A percentile compares a stretch with the other conserved stretches of the same genome.
Evolutionary conservation across 2,888 invertebrate species (phyloP).

Genomic region (Apoda limacodes): DNA sequence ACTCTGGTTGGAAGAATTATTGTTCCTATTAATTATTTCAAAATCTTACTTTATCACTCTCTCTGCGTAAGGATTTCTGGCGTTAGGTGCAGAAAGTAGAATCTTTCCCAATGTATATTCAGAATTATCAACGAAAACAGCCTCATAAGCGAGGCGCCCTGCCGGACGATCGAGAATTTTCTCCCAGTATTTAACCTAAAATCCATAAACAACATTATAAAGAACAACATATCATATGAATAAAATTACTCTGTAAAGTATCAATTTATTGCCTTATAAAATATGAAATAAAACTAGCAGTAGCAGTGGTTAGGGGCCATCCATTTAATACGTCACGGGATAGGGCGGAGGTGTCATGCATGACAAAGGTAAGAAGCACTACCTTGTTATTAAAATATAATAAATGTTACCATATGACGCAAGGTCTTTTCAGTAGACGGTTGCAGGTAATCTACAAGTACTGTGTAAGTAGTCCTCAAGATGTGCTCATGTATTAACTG

Average conservation of each 20-base stretch:
- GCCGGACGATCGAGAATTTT: slow-evolving; percentile 84
- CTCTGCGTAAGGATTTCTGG: slow-evolving; percentile 80
- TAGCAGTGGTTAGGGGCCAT: too few species aligned
- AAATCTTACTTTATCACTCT: slow-evolving; percentile 74
- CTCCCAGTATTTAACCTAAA: slow-evolving; percentile 87
- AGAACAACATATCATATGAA: too few species aligned
- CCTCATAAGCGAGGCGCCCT: slow-evolving; percentile 84
- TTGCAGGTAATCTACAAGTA: slow-evolving; percentile 50
- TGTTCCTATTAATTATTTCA: neutral
- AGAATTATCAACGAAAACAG: slow-evolving; percentile 78
- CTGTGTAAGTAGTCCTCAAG: slow-evolving; percentile 49
- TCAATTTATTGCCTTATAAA: neutral
- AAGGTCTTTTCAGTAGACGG: slow-evolving; percentile 57
- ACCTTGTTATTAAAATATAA: neutral
- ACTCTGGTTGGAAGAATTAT: neutral
- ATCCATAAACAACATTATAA: slow-evolving; percentile 35
- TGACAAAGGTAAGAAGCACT: neutral
- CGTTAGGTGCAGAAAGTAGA: slow-evolving; percentile 83
- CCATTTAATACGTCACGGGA: too few species aligned
- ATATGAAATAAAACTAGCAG: too few species aligned
- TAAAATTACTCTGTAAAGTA: neutral
- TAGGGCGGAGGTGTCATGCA: too few species aligned
- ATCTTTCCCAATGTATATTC: slow-evolving; percentile 81
- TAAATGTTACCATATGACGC: slow-evolving; percentile 51
- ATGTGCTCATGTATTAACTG: slow-evolving; percentile 58